Conservation (phyloP, 2,113 vertebrate genomes). For the Anas platyrhynchos region DNA sequence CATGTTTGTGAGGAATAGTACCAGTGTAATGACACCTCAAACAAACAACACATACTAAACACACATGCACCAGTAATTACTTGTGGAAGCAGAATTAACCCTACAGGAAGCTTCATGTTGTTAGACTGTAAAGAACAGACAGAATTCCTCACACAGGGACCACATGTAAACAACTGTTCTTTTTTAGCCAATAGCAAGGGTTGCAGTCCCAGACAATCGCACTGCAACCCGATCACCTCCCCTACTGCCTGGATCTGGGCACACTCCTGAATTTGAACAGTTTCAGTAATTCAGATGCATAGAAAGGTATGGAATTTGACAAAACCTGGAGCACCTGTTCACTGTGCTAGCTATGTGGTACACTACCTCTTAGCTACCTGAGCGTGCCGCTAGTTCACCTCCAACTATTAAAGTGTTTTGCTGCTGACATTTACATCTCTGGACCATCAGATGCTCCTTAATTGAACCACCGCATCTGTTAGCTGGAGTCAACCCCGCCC, state of each 20-base stretch:
- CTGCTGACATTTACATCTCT: background rate
- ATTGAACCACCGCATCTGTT: background rate
- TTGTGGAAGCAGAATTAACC: background rate
- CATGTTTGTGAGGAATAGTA: background rate
- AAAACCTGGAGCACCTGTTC: background rate
- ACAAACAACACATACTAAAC: background rate
- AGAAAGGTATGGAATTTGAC: background rate
- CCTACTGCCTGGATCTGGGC: background rate
- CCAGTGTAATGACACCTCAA: rapidly evolving
- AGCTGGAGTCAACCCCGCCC: background rate
- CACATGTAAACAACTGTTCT: background rate
- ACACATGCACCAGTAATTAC: background rate
- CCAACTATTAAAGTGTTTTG: background rate
- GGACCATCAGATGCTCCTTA: background rate
- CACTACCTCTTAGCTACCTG: background rate
- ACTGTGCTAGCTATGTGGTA: background rate
- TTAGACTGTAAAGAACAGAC: background rate
- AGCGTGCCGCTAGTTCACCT: background rate
- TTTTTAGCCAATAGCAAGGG: background rate
- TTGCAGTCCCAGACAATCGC: background rate
- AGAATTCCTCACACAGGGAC: background rate
- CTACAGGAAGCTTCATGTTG: background rate
- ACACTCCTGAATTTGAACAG: rapidly evolving
- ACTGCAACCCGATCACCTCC: background rate
- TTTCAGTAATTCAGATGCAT: background rate